Base-by-base conservation (phyloP, 2,888 invertebrate genomes). In the Sesamia inferens region DNA sequence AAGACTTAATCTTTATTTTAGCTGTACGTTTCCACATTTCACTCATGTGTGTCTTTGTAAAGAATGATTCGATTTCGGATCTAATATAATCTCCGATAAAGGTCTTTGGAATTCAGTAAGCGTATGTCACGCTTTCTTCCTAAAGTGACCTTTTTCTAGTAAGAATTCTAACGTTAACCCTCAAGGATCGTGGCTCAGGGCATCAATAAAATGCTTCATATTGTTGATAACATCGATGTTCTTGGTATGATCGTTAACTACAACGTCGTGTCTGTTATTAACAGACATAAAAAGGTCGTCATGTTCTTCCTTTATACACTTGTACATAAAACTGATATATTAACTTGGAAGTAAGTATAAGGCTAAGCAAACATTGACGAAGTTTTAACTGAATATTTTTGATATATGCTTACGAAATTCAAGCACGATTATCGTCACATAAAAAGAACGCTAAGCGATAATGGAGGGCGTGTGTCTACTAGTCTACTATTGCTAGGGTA, bases 61-160 rank as follows among this genome's bases (percentile, higher is more conserved):
- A 63, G 83, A 83, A 81, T 82, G 79, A 87, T 86, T 87, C 85
- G 83, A 87, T 89, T 86, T 86, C 71, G 80, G 83, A 69, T 80
- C 82, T 79, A 83, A 82, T 86, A 76, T 85, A 84, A 88, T 88
- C 84, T 83, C 74, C 81, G 79, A 82, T 82, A 82, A 82, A 84
- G 75, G 79, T 73, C 74, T 82, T 87, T 88, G 79, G 82, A 76
- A 84, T 81, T 86, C 86, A 81, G 85, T 76, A 70, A 82, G 82
- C 83, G 84, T 85, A 81, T 71, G 81, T 78, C 85, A 76, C 81
- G 77, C 72, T 84, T 86, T 81, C 79, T 81, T 76, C 59, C 22
- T 72, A 78, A 78, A 83, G 80, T 72, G 78, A 79, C 84, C 84
- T 83, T 87, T 79, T 79, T 70, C 71, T 61, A 70, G 55, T 47